Evolutionary conservation across 2,113 vertebrate genomes (phyloP).

Genomic region (Pelobates fuscus): DNA sequence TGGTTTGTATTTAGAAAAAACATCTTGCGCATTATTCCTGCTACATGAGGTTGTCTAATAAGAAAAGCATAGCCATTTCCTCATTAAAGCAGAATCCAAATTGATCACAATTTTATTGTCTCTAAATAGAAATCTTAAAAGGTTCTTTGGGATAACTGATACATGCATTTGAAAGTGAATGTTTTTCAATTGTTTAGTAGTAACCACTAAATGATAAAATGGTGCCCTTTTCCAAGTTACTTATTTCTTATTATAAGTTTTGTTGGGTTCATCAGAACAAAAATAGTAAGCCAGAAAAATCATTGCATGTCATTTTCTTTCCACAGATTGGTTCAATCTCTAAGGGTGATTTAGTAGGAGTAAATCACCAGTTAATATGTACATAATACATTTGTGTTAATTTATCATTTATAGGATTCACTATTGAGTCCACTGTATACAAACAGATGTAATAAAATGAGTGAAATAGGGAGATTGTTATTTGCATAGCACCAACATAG

Average conservation of each 20-base stretch:
- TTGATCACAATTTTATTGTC: constrained; percentile 51
- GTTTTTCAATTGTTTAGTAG: constrained; percentile 41
- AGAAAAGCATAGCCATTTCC: constrained; percentile 49
- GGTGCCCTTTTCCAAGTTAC: constrained; percentile 38
- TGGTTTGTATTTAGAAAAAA: constrained; percentile 50
- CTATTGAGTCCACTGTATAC: too few relatives aligned
- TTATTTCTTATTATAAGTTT: constrained; percentile 30
- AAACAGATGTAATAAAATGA: too few relatives aligned
- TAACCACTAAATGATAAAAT: constrained; percentile 48
- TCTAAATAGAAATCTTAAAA: constrained; percentile 49
- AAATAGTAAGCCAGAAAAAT: constrained; percentile 2
- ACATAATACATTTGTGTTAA: too few relatives aligned
- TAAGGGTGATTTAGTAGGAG: too few relatives aligned
- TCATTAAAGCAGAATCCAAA: constrained; percentile 51
- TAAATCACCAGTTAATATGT: too few relatives aligned
- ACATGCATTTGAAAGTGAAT: constrained; percentile 40
- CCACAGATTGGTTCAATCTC: not conserved
- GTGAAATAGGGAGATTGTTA: too few relatives aligned
- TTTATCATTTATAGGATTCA: too few relatives aligned
- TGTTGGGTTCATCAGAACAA: constrained; percentile 11
- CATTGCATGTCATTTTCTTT: not conserved
- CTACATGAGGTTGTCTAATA: constrained; percentile 49
- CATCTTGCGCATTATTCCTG: constrained; percentile 49
- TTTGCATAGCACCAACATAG: too few relatives aligned
- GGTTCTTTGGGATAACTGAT: constrained; percentile 44